Percentiles rank a stretch among this genome's conserved stretches.
Evolutionary conservation across 2,113 vertebrate species (phyloP).

Genomic region (Neomonachus schauinslandi): DNA sequence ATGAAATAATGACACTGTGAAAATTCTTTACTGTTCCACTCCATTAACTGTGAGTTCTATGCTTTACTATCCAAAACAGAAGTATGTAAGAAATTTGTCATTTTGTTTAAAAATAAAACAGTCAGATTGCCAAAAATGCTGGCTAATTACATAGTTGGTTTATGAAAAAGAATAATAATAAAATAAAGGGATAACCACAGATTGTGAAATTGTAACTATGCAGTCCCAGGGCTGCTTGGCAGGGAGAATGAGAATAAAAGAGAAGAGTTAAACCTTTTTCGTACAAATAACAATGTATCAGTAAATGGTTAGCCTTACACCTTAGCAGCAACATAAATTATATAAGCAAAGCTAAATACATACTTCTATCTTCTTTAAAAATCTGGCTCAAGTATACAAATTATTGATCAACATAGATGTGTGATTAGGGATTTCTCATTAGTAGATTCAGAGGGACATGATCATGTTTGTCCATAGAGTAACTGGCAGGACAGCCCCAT

Average conservation of each 20-base stretch:
- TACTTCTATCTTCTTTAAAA: conserved; percentile 18
- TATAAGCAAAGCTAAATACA: background rate
- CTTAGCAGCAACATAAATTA: background rate
- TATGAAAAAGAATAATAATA: background rate
- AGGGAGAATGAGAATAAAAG: background rate
- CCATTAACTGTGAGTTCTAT: background rate
- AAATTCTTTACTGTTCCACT: background rate
- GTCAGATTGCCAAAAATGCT: background rate
- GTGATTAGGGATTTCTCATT: background rate
- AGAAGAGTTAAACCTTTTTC: background rate
- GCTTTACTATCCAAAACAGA: background rate
- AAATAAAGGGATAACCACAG: background rate
- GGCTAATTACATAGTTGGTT: background rate
- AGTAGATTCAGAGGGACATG: background rate
- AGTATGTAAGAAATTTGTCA: background rate
- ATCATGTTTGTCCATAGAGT: conserved; percentile 62
- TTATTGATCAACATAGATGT: background rate
- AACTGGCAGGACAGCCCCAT: conserved; percentile 61
- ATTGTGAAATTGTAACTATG: background rate
- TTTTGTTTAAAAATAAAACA: conserved; percentile 2
- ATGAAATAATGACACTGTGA: background rate
- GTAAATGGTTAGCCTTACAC: background rate
- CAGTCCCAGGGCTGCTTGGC: background rate
- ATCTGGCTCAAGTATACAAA: background rate
- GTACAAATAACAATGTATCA: background rate